Conservation (phyloP, 1,140 invertebrate species). For the Leptestheria dahalacensis region DNA sequence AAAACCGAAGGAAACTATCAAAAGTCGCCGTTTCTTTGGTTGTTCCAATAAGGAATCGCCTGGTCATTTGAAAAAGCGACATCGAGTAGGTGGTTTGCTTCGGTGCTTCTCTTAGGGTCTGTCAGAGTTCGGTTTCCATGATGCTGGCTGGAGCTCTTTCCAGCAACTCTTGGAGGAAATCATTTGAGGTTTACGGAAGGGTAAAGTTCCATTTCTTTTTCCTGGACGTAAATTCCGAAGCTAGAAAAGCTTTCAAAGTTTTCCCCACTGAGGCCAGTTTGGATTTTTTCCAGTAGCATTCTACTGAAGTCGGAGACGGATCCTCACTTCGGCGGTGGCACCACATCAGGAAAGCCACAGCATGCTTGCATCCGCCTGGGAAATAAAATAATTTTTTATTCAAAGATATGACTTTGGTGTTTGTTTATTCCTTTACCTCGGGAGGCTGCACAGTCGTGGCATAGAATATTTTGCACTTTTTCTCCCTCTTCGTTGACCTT, state of each 20-base stretch:
- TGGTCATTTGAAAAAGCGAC: too few species aligned
- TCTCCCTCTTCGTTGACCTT: not conserved
- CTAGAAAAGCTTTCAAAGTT: not conserved
- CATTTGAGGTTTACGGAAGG: too few species aligned
- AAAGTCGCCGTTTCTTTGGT: too few species aligned
- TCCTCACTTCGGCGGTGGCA: slow-evolving; percentile 28
- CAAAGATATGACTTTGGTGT: not conserved
- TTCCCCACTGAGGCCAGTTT: slow-evolving; percentile 19
- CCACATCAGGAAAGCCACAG: slow-evolving; percentile 28
- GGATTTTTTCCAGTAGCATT: slow-evolving; percentile 29
- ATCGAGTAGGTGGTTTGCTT: too few species aligned
- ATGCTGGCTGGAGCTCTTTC: too few species aligned
- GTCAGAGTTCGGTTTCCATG: too few species aligned
- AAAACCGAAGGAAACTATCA: too few species aligned
- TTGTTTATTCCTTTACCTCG: not conserved
- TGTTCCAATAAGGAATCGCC: too few species aligned
- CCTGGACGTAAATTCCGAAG: not conserved
- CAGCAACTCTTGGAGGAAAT: too few species aligned
- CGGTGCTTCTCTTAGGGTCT: too few species aligned
- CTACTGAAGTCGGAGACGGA: slow-evolving; percentile 24
- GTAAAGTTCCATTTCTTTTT: not conserved
- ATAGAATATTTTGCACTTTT: not conserved
- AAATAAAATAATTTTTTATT: slow-evolving; percentile 8
- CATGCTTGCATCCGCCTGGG: slow-evolving; percentile 30
- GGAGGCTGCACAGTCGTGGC: not conserved